Evolutionary conservation across 1,140 invertebrate genomes (phyloP), one percentile per base, ranked within the genome.

Genomic region (Eciton burchellii): DNA sequence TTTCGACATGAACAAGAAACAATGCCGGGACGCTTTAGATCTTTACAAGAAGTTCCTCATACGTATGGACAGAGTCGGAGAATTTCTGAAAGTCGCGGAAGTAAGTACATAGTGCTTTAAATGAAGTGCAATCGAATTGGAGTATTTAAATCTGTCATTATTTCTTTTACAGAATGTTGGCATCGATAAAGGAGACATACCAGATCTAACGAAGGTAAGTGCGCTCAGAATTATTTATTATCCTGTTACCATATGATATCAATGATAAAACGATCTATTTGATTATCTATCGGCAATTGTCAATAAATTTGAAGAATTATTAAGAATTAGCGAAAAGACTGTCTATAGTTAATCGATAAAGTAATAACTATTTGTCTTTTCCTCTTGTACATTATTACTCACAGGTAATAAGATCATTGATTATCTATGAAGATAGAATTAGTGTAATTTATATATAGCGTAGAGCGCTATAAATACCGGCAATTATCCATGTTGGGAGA

Each of bases 1-100:
- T 95, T 99, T 99, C 95, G 98, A 99, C 93, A 99, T 99, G 99
- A 99, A 99, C 94, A 99, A 99, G 93, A 99, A 99, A 93, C 97
- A 98, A 91, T 99, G 98, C 91, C 96, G 98, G 91, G 99, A 99
- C 93, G 99, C 98, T 84, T 95, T 99, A 91, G 99, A 99, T 93
- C 96, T 99, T 85, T 99, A 99, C 94, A 99, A 99, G 94, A 99
- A 99, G 94, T 99, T 99, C 94, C 96, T 99, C 71, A 98, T 99
- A 87, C 95, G 99, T 90, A 99, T 99, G 98, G 99, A 99, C 94
- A 96, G 98, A 94, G 99, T 99, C 54, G 98, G 98, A 66, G 99
- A 99, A 95, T 99, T 99, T 94, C 95, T 99, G 6, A 99, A 99
- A 96, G 98, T 98, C 60, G 98, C 98, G 54, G 98, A 99, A 95